phyloP scores from a whole-genome alignment of 2,113 vertebrate genomes.

The Campylorhamphus procurvoides region DNA sequence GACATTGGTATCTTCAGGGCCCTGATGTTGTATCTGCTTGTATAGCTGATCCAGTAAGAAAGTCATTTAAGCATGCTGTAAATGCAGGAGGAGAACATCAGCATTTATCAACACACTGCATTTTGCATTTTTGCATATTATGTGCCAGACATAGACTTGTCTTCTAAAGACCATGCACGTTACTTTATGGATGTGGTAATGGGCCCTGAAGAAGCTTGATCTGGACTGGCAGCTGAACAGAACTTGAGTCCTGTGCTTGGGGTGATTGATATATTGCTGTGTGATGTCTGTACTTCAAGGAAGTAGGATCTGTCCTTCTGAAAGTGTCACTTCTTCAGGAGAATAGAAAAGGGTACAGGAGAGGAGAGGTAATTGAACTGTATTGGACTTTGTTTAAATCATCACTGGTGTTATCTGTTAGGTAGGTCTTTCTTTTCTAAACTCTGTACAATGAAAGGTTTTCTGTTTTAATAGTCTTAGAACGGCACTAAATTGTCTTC shows the following conservation, averaged over 20 bases:
- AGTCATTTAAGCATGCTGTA: background rate
- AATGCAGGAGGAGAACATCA: background rate
- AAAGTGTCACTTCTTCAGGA: background rate
- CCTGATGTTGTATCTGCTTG: background rate
- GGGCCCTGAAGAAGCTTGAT: background rate
- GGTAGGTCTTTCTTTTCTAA: background rate
- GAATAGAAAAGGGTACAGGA: background rate
- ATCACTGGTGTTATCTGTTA: background rate
- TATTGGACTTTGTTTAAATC: background rate
- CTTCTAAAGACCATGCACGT: background rate
- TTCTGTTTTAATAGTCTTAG: background rate
- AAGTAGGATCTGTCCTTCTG: background rate
- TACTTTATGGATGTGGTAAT: background rate
- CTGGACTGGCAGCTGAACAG: background rate
- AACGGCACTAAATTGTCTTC: background rate
- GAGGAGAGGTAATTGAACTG: background rate
- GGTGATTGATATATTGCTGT: background rate
- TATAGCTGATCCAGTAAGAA: background rate
- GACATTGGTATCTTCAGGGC: background rate
- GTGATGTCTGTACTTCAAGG: accelerated
- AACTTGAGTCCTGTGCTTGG: background rate
- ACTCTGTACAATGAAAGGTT: background rate
- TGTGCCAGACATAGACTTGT: background rate
- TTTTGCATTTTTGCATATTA: background rate
- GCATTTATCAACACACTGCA: background rate